phyloP scores from a whole-genome alignment of 2,113 vertebrate genomes.

The Nesoenas mayeri region DNA sequence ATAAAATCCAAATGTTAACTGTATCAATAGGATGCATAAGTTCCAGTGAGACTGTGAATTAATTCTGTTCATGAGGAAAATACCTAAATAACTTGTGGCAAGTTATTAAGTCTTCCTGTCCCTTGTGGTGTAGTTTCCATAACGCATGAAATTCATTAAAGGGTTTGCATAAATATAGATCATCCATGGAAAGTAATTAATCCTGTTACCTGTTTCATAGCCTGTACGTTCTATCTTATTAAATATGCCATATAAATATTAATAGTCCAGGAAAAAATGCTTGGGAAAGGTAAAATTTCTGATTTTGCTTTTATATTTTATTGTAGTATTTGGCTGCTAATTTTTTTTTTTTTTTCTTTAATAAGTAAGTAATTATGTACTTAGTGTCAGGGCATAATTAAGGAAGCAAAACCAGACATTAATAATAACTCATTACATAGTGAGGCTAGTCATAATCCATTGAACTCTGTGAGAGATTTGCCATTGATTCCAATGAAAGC shows the following conservation, averaged over 20 bases:
- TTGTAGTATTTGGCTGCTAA: neutral
- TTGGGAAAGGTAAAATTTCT: neutral
- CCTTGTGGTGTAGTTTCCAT: conserved; percentile 12
- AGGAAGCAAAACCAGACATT: neutral
- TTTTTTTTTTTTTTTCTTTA: neutral
- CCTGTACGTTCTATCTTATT: neutral
- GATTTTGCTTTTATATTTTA: neutral
- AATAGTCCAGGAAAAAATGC: neutral
- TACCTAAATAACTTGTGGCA: conserved; percentile 22
- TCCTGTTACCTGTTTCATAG: neutral
- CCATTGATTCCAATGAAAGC: neutral
- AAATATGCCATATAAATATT: neutral
- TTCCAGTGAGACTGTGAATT: conserved; percentile 27
- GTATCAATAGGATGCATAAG: neutral
- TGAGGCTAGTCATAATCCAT: neutral
- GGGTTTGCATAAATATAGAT: neutral
- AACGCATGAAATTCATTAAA: conserved; percentile 32
- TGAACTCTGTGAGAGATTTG: neutral
- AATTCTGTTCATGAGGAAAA: conserved; percentile 32
- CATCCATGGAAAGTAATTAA: neutral
- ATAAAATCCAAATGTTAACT: conserved; percentile 5
- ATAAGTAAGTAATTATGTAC: neutral
- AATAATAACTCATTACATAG: neutral
- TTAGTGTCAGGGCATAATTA: neutral
- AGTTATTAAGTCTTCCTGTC: conserved; percentile 51